Conservation (phyloP, 2,797 vertebrate species). For the Pteropus rufus region DNA sequence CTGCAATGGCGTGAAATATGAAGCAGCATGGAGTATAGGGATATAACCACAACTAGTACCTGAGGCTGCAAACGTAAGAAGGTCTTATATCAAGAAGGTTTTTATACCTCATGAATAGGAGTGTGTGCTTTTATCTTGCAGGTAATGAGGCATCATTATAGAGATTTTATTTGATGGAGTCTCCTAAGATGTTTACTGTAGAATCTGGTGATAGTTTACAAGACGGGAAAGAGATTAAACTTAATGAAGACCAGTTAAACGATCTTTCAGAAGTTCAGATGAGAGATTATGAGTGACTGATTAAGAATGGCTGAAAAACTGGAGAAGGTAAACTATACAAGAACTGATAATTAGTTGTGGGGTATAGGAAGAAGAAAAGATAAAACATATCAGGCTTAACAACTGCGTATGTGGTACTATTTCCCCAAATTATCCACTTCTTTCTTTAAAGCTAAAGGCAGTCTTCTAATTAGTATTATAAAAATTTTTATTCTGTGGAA, state of each 20-base stretch:
- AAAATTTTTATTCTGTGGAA: not conserved
- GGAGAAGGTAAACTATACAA: slow-evolving; percentile 3
- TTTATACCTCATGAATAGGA: not conserved
- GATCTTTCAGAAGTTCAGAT: not conserved
- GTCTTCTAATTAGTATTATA: not conserved
- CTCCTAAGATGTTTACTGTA: not conserved
- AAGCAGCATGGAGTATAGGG: not conserved
- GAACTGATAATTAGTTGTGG: not conserved
- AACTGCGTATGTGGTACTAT: not conserved
- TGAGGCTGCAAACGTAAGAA: not conserved
- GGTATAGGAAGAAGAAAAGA: not conserved
- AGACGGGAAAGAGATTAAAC: not conserved
- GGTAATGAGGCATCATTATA: not conserved
- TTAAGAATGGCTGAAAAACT: not conserved
- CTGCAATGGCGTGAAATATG: not conserved
- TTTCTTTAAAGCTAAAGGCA: not conserved
- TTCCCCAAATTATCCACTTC: not conserved
- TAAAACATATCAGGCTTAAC: not conserved
- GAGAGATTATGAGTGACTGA: not conserved
- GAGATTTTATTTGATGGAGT: not conserved
- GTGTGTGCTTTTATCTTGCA: not conserved
- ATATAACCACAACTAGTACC: not conserved
- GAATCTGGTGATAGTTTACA: not conserved
- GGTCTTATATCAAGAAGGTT: not conserved
- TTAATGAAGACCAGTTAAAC: not conserved